Evolutionary conservation across 1,140 invertebrate species (phyloP).

Genomic region (Rhynchophorus ferrugineus): DNA sequence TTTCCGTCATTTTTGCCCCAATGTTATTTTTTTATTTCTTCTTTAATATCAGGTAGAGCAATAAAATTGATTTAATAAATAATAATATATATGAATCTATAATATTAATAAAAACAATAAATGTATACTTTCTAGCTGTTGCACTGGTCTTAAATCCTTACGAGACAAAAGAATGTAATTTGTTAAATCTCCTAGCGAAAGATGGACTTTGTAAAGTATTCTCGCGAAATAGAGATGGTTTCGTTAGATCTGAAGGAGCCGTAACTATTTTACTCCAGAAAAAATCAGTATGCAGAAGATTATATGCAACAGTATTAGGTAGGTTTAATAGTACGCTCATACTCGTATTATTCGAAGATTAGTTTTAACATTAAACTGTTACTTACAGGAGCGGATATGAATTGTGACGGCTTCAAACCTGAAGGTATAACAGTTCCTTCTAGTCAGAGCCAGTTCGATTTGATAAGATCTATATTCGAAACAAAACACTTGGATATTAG

Average conservation of each 20-base stretch:
- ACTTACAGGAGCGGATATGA: constrained; percentile 42
- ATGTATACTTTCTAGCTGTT: constrained; percentile 23
- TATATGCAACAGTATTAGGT: constrained; percentile 52
- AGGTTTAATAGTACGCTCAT: not conserved
- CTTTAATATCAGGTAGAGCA: too few species aligned
- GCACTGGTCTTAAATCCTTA: constrained; percentile 45
- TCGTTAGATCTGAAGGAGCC: constrained; percentile 53
- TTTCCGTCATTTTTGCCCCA: too few species aligned
- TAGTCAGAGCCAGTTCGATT: constrained; percentile 42
- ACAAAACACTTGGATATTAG: constrained; percentile 53
- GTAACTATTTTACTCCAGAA: constrained; percentile 51
- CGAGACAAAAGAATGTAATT: constrained; percentile 35
- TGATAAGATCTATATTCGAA: constrained; percentile 52
- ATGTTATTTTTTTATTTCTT: too few species aligned
- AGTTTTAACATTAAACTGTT: not conserved
- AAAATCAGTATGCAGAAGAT: constrained; percentile 43
- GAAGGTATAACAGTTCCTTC: constrained; percentile 51
- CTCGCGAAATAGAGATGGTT: constrained; percentile 54
- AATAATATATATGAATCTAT: too few species aligned
- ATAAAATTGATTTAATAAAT: too few species aligned
- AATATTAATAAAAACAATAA: too few species aligned
- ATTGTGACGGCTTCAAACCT: constrained; percentile 49
- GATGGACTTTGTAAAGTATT: constrained; percentile 58
- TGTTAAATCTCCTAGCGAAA: constrained; percentile 49
- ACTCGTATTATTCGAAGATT: not conserved